These are phyloP conservation scores for Tragelaphus scriptus DNA, from an alignment of 2,113 vertebrate species.

Conservation along the genomic window DNA sequence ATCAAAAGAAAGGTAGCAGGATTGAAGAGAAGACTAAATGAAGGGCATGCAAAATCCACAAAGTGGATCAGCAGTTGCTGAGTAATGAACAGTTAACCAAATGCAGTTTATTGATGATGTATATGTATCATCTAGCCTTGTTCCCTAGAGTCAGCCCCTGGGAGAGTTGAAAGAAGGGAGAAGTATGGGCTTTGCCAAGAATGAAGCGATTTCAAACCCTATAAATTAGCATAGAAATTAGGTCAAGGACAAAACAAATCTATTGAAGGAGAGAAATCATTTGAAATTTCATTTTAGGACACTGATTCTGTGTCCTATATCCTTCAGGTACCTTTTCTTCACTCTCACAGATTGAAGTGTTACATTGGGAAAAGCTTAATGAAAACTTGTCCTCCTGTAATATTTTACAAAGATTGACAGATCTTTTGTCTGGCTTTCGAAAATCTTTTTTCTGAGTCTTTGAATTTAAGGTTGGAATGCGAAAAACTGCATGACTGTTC, in stretches of 20 bases:
- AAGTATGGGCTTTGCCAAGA: not conserved
- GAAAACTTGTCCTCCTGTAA: not conserved
- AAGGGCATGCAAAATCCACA: slow-evolving; percentile 48
- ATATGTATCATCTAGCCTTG: not conserved
- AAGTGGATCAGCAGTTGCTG: slow-evolving; percentile 28
- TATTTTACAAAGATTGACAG: not conserved
- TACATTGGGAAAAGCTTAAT: not conserved
- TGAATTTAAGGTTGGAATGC: not conserved
- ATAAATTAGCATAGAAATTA: slow-evolving; percentile 60
- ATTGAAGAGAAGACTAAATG: slow-evolving; percentile 15
- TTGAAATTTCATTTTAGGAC: not conserved
- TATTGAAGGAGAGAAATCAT: slow-evolving; percentile 21
- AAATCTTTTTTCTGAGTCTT: slow-evolving; percentile 26
- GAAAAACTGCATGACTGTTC: not conserved
- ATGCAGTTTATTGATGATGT: slow-evolving; percentile 7
- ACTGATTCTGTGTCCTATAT: not conserved
- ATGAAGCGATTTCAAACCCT: slow-evolving; percentile 48
- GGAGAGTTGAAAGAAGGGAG: slow-evolving; percentile 25
- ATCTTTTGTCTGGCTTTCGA: slow-evolving; percentile 11
- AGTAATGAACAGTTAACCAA: slow-evolving; percentile 30
- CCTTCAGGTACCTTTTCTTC: not conserved
- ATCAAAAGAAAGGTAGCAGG: slow-evolving; percentile 51
- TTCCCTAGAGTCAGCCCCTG: not conserved
- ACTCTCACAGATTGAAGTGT: not conserved
- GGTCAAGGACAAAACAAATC: slow-evolving; percentile 48